Base-by-base conservation (phyloP, 2,888 invertebrate species). In the Chrysodeixis includens region DNA sequence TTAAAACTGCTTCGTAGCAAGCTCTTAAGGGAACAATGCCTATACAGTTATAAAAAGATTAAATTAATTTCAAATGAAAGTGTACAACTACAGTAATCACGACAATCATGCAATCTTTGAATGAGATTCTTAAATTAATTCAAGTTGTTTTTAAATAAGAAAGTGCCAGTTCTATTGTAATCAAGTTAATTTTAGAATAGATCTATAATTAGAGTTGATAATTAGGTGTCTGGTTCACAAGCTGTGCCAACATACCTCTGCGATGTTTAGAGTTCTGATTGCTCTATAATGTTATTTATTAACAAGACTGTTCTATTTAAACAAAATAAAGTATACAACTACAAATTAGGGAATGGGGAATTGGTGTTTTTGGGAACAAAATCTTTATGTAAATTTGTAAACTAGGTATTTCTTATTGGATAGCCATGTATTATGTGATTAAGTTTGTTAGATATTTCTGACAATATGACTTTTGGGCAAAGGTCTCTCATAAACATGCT, bases 211-310 rank as follows among this genome's bases (percentile, higher is more conserved):
- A 65, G 16, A 6, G 0, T n/a, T 20, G 30, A 53, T 56, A 56
- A 54, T 72, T 59, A 73, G 35, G 49, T 54, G 44, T 59, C 62
- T 62, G 51, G 18, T 66, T 73, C 10, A 53, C 46, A 30, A 78
- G 51, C 56, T 32, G 49, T 66, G 53, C 26, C 30, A 57, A 74
- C 44, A 66, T 12, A 62, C 18, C 44, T 40, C 59, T 62, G 20
- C 16, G 52, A 56, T 53, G 55, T 49, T 67, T 32, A 22, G 16
- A 52, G 57, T 40, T 54, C 49, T 10, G 30, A 16, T 35, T 26
- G 30, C 30, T 56, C 12, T 7, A 51, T 53, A 59, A 26, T 62
- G 30, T 59, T 30, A 49, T 49, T 58, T 26, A 59, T 56, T 53
- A 53, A 30, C 16, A 65, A 60, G 44, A 51, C 32, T 54, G 26